Percentiles rank a stretch among this genome's conserved stretches.
Evolutionary conservation across 2,113 vertebrate species (phyloP).

Genomic region (Micromys minutus): DNA sequence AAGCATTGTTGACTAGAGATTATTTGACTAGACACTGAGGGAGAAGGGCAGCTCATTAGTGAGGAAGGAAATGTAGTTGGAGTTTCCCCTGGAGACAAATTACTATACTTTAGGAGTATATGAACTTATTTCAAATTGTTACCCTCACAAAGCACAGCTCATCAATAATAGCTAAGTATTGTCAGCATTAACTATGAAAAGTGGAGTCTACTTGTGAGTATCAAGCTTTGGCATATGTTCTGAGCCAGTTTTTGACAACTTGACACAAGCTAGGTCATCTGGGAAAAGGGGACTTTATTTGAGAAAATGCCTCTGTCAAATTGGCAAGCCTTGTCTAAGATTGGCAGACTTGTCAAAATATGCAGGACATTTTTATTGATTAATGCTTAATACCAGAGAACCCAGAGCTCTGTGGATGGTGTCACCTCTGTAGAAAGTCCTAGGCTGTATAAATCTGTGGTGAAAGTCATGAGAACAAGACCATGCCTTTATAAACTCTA

Average conservation of each 20-base stretch:
- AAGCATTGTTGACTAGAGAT: conserved; percentile 26
- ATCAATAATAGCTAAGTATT: neutral
- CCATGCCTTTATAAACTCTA: neutral
- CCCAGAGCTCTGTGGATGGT: neutral
- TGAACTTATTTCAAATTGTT: neutral
- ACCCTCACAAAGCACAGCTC: neutral
- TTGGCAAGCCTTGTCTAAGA: neutral
- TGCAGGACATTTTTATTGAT: neutral
- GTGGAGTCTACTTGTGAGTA: neutral
- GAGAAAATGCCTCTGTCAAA: neutral
- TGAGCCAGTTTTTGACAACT: neutral
- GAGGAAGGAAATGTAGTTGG: neutral
- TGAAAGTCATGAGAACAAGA: neutral
- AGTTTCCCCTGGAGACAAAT: conserved; percentile 3
- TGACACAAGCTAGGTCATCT: neutral
- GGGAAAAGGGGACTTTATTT: neutral
- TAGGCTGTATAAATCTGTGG: neutral
- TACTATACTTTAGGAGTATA: neutral
- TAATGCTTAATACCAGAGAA: neutral
- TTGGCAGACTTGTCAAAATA: no score
- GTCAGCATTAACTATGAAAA: conserved; percentile 6
- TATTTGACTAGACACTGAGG: conserved; percentile 18
- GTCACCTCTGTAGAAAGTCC: neutral
- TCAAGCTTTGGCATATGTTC: neutral
- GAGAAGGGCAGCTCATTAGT: neutral